Conservation (phyloP, 2,888 invertebrate genomes). For the Teinopalpus imperialis region DNA sequence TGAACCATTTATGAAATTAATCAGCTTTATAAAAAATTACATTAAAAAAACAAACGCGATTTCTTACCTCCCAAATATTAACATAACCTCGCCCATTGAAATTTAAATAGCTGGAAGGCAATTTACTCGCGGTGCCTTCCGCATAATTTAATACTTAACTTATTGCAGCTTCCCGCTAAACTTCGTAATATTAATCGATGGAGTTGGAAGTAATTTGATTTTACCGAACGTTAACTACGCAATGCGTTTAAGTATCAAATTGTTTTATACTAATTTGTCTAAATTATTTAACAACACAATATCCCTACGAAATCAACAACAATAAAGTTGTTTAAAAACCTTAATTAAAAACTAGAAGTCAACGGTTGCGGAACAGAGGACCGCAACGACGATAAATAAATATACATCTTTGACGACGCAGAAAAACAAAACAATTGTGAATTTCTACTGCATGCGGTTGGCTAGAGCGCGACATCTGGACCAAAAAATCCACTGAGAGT, state of each 20-base stretch:
- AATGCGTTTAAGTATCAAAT: conserved; percentile 7
- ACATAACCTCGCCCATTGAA: conserved; percentile 10
- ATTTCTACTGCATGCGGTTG: conserved; percentile 25
- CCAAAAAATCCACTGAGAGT: conserved; percentile 28
- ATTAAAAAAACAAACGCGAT: neutral
- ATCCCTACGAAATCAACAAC: conserved; percentile 4
- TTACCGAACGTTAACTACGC: conserved; percentile 10
- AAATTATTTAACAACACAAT: neutral
- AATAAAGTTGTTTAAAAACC: conserved; percentile 30
- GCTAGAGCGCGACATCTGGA: conserved; percentile 24
- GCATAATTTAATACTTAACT: conserved; percentile 25
- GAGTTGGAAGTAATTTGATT: conserved; percentile 13
- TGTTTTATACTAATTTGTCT: neutral
- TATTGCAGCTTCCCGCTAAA: conserved; percentile 19
- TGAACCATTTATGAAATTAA: no score
- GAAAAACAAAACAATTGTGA: conserved; percentile 30
- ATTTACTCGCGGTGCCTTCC: conserved; percentile 22
- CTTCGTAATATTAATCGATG: conserved; percentile 26
- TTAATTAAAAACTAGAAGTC: conserved; percentile 69
- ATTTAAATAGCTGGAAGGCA: conserved; percentile 18
- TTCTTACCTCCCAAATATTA: conserved; percentile 11
- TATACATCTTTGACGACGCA: conserved; percentile 47
- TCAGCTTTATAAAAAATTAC: no score
- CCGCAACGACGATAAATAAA: conserved; percentile 64
- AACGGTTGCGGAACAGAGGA: conserved; percentile 48